Conservation (phyloP, 2,797 vertebrate species). For the Dendrocincla tyrannina region DNA sequence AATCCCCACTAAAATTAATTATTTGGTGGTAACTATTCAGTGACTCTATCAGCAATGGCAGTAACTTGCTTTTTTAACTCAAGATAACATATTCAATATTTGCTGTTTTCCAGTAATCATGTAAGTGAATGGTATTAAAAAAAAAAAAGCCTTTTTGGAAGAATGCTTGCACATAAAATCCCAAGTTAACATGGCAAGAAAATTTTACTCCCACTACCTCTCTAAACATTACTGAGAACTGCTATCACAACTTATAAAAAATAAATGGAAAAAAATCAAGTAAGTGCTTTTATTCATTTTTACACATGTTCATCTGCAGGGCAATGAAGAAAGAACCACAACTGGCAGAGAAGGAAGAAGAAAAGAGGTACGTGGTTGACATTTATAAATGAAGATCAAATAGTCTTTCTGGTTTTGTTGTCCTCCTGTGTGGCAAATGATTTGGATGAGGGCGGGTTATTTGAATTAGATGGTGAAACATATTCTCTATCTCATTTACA, state of each 20-base stretch:
- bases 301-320: not conserved
- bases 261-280: not conserved
- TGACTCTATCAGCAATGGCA: conserved; percentile 2
- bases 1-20: not conserved
- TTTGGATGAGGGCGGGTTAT: not conserved
- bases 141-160: not conserved
- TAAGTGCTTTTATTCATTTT: not conserved
- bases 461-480: not conserved
- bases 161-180: not conserved
- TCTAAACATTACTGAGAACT: not conserved
- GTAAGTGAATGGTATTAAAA: not conserved
- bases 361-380: not conserved
- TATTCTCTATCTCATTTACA: not conserved
- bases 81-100: not conserved
- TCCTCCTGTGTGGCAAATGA: not conserved
- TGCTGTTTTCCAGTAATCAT: not conserved
- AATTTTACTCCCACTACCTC: not conserved
- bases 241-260: not conserved
- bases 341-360: not conserved
- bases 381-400: not conserved
- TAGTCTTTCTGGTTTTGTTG: not conserved
- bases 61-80: not conserved
- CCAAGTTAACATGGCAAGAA: not conserved
- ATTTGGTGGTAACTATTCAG: conserved; percentile 9
- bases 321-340: not conserved